Conservation (phyloP, 2,113 vertebrate genomes). For the Brienomyrus brachyistius region DNA sequence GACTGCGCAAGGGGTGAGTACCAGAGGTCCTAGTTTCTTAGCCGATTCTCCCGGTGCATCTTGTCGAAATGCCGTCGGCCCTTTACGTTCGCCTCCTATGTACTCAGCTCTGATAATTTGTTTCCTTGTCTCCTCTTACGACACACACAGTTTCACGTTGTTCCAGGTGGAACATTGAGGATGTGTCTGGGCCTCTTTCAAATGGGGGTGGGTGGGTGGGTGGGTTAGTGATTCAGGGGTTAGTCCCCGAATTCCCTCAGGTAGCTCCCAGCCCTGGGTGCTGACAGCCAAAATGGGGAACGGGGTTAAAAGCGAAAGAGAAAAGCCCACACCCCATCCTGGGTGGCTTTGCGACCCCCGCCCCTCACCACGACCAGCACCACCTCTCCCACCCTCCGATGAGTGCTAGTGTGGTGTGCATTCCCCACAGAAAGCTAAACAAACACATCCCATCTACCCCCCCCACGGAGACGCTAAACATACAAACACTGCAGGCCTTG, state of each 20-base stretch:
- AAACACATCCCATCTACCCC: constrained; percentile 40
- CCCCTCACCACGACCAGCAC: background rate
- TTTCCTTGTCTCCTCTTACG: background rate
- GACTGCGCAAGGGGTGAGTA: constrained; percentile 74
- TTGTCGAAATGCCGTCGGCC: too few species aligned
- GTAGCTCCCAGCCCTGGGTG: constrained; percentile 31
- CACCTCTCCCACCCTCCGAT: constrained; percentile 26
- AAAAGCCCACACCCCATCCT: constrained; percentile 37
- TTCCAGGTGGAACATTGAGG: background rate
- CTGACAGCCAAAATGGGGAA: constrained; percentile 16
- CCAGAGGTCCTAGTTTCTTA: background rate
- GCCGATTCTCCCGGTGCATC: background rate
- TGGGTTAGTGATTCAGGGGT: background rate
- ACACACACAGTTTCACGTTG: background rate
- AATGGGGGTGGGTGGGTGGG: background rate
- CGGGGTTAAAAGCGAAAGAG: background rate
- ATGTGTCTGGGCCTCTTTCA: background rate
- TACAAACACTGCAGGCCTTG: constrained; percentile 40
- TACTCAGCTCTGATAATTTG: background rate
- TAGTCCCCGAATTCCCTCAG: constrained; percentile 27
- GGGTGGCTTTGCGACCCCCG: constrained; percentile 45
- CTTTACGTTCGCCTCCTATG: background rate
- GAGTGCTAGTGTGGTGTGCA: constrained; percentile 28
- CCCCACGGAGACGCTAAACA: constrained; percentile 43
- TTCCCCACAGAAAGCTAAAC: constrained; percentile 49